Conservation (phyloP, 2,888 invertebrate species). For the Amaurobius ferox region DNA sequence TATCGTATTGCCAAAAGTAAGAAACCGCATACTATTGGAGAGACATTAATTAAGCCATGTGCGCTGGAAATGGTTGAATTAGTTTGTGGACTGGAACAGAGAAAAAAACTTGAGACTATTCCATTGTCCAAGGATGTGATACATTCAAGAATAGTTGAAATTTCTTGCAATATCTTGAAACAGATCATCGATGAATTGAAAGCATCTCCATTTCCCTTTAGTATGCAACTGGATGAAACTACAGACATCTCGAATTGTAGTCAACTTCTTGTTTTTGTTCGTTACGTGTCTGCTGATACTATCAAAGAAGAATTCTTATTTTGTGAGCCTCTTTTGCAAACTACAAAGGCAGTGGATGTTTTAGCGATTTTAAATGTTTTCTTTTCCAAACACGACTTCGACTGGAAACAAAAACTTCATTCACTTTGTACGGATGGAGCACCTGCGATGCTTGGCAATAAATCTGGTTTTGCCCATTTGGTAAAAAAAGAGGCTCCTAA, state of each 20-base stretch:
- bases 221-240: conserved; percentile 77
- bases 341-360: conserved; percentile 41
- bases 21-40: conserved; percentile 59
- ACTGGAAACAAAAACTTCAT: too few relatives aligned
- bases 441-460: too few relatives aligned
- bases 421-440: too few relatives aligned
- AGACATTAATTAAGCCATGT: conserved; percentile 59
- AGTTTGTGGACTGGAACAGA: conserved; percentile 55
- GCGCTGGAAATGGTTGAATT: conserved; percentile 50
- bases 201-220: conserved; percentile 26
- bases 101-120: conserved; percentile 63
- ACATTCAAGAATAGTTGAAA: conserved; percentile 56
- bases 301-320: conserved; percentile 55
- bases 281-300: conserved; percentile 45
- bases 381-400: too few relatives aligned
- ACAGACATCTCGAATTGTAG: conserved; percentile 75
- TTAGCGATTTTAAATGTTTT: conserved; percentile 38
- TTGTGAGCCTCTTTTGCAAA: conserved; percentile 43
- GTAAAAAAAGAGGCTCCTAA: too few relatives aligned
- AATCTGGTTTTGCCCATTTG: too few relatives aligned
- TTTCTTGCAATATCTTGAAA: conserved; percentile 60
- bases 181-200: conserved; percentile 49
- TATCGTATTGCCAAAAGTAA: conserved; percentile 46
- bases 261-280: conserved; percentile 46
- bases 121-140: conserved; percentile 57